Evolutionary conservation across 2,797 vertebrate species (phyloP).

Genomic region (Pipistrellus nathusii): DNA sequence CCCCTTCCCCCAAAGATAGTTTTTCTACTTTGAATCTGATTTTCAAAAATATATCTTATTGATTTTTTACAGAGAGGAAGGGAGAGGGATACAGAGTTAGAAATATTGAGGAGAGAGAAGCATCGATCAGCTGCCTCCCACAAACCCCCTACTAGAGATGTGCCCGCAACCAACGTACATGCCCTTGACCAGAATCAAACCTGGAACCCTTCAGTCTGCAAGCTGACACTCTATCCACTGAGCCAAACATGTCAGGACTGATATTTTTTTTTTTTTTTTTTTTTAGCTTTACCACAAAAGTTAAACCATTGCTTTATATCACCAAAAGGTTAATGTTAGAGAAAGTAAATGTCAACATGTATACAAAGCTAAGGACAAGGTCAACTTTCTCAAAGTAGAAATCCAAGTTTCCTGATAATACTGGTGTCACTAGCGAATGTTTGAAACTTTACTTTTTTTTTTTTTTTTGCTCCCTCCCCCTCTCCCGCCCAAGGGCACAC

Average conservation of each 20-base stretch:
- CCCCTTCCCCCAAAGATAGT: neutral
- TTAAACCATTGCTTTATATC: conserved; percentile 55
- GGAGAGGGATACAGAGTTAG: too few species aligned
- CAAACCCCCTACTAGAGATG: too few species aligned
- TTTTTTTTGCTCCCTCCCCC: neutral
- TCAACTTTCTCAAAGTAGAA: conserved; percentile 42
- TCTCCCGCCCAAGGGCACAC: neutral
- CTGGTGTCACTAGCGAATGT: neutral
- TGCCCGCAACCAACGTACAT: too few species aligned
- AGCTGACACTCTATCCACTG: too few species aligned
- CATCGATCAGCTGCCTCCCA: too few species aligned
- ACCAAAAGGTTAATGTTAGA: conserved; percentile 8
- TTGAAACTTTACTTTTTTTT: conserved; percentile 51
- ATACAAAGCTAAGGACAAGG: conserved; percentile 33
- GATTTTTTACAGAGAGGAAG: too few species aligned
- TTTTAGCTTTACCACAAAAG: neutral
- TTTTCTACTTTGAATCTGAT: neutral
- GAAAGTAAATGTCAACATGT: neutral
- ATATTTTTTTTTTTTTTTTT: neutral
- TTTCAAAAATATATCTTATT: too few species aligned
- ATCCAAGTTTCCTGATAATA: neutral
- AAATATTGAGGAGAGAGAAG: too few species aligned
- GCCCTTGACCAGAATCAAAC: too few species aligned
- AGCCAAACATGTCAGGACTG: neutral
- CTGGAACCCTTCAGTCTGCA: too few species aligned